Evolutionary conservation across 2,113 vertebrate genomes (phyloP).

Genomic region (Micronycteris hirsuta): DNA sequence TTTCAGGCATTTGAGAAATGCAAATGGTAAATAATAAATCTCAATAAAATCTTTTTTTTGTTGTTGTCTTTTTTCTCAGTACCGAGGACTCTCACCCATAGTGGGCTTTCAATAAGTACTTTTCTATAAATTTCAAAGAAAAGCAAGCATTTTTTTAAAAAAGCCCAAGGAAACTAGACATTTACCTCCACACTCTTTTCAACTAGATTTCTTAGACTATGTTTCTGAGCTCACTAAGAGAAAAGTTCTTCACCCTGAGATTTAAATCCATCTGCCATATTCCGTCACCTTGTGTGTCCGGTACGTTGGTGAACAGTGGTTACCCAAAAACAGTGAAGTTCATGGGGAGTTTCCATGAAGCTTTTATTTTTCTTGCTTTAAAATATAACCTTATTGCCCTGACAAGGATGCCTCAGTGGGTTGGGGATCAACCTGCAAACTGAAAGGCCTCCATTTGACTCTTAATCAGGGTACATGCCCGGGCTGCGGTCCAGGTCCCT

Average conservation of each 20-base stretch:
- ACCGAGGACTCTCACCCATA: neutral
- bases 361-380: neutral
- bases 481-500: too few species aligned
- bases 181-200: neutral
- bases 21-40: neutral
- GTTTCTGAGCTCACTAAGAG: neutral
- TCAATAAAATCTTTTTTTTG: neutral
- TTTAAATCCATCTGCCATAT: conserved; percentile 9
- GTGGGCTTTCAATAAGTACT: neutral
- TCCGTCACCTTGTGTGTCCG: neutral
- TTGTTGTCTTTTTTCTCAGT: neutral
- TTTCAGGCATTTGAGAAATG: neutral
- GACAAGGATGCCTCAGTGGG: too few species aligned
- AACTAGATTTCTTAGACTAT: neutral
- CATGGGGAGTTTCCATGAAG: neutral
- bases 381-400: neutral
- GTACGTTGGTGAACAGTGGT: neutral
- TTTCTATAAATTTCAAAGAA: neutral
- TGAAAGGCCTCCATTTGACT: too few species aligned
- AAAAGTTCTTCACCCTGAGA: neutral
- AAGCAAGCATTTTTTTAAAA: neutral
- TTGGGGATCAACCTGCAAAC: too few species aligned
- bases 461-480: too few species aligned
- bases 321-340: neutral
- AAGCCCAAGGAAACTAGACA: neutral